Base-by-base conservation (phyloP, 2,113 vertebrate species). In the Rhynchopsitta pachyrhyncha region DNA sequence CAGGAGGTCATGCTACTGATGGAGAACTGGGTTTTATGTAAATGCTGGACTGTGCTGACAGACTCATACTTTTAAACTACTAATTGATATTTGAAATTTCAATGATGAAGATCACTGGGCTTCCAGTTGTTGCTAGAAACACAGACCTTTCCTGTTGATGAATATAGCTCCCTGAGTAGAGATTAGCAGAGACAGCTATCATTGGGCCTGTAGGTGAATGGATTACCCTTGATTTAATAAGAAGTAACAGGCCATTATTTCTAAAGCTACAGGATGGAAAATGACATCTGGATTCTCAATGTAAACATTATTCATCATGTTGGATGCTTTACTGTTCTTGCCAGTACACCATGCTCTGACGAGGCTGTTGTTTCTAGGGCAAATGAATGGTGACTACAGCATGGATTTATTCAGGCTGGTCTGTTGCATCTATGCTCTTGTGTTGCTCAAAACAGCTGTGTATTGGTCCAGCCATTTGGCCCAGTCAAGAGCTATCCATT, bases 251-350 rank as follows among this genome's bases (percentile, higher is more conserved):
- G 79, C 75, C 94, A 95, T 96, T 97, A 94, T 97, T 97, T 95
- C 93, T 91, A 89, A 91, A 97, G 91, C 79, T 92, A 96, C 89
- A 78, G 93, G 95, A 96, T 90, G 94, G 96, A 92, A 96, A 96
- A 95, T 95, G 96, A 94, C 95, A 94, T 93, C 93, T 94, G 95
- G 91, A 94, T 96, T 95, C 92, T 60, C 13, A 66, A 92, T 94
- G 92, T 97, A 97, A 97, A 95, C 91, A 95, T 95, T 96, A 96
- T 97, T 97, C 95, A 96, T 97, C 97, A 94, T 88, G 91, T 97
- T 6, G 60, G 92, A 46, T 82, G 91, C 79, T 81, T 71, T 86
- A 92, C 95, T 84, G 14, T 22, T 94, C 74, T 85, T 96, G 95
- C 95, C 91, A 96, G 94, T 86, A 76, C 85, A 37, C 74, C 44